Conservation (phyloP, 2,797 vertebrate genomes). For the Semaprochilodus insignis region DNA sequence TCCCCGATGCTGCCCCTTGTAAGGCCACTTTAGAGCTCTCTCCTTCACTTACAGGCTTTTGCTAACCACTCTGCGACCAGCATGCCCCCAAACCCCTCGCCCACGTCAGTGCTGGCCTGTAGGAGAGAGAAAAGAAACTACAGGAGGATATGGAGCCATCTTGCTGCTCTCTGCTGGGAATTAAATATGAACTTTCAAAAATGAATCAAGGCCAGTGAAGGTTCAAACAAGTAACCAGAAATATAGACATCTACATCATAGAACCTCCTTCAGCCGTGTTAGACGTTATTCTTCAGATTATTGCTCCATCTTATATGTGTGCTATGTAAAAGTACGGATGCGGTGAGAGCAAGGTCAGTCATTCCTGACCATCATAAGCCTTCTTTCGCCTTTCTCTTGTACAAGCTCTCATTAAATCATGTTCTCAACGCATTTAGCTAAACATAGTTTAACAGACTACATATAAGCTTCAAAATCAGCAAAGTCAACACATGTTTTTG, state of each 20-base stretch:
- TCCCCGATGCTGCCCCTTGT: conserved; percentile 15
- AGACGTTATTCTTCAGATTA: not conserved
- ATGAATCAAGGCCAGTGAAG: conserved; percentile 10
- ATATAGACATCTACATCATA: not conserved
- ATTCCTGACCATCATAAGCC: conserved; percentile 5
- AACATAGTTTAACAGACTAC: conserved; percentile 33
- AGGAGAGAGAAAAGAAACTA: conserved; percentile 11
- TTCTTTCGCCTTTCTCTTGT: conserved; percentile 8
- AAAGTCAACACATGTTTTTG: conserved; percentile 42
- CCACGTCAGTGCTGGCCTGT: not conserved
- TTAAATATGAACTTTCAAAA: conserved; percentile 7
- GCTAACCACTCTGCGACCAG: conserved; percentile 29
- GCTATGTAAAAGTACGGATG: conserved; percentile 1
- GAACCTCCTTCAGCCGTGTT: not conserved
- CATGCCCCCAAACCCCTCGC: conserved; percentile 1
- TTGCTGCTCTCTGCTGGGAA: conserved; percentile 5
- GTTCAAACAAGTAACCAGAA: not conserved
- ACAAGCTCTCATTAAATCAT: conserved; percentile 24
- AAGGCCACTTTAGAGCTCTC: conserved; percentile 34
- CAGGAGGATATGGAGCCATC: not conserved
- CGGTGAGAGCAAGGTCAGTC: not conserved
- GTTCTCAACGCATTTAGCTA: conserved; percentile 42
- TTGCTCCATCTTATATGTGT: conserved; percentile 12
- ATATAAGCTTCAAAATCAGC: conserved; percentile 19
- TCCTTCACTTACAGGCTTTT: conserved; percentile 13